Evolutionary conservation across 2,113 vertebrate species (phyloP).

Genomic region (Callithrix jacchus): DNA sequence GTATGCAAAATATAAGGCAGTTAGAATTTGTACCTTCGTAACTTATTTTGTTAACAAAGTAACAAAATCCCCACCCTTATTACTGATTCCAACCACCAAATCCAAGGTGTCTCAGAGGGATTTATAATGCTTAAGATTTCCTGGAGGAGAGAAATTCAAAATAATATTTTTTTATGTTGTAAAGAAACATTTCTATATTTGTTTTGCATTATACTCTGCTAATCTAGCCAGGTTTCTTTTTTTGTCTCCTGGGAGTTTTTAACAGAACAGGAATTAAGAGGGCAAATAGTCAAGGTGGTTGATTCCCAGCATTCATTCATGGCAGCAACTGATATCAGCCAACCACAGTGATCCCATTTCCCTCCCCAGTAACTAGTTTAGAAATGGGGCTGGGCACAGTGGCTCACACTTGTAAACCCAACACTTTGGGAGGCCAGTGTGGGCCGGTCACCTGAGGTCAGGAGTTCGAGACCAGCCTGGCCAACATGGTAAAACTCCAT

Average conservation of each 20-base stretch:
- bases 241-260: not conserved
- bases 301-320: not conserved
- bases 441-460: too few relatives aligned
- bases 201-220: not conserved
- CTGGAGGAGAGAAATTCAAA: not conserved
- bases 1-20: not conserved
- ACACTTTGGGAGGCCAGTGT: too few relatives aligned
- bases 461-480: too few relatives aligned
- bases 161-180: not conserved
- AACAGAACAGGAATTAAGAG: not conserved
- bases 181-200: not conserved
- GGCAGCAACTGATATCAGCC: not conserved
- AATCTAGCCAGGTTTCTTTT: not conserved
- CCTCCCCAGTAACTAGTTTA: not conserved
- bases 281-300: not conserved
- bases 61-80: not conserved
- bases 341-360: not conserved
- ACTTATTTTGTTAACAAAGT: not conserved
- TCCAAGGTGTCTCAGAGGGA: not conserved
- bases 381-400: not conserved
- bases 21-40: not conserved
- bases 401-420: too few relatives aligned
- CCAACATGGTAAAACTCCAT: too few relatives aligned
- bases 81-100: not conserved
- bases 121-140: not conserved